Base-by-base conservation (phyloP, 1,140 invertebrate genomes). In the Drosophila kohkoa region DNA sequence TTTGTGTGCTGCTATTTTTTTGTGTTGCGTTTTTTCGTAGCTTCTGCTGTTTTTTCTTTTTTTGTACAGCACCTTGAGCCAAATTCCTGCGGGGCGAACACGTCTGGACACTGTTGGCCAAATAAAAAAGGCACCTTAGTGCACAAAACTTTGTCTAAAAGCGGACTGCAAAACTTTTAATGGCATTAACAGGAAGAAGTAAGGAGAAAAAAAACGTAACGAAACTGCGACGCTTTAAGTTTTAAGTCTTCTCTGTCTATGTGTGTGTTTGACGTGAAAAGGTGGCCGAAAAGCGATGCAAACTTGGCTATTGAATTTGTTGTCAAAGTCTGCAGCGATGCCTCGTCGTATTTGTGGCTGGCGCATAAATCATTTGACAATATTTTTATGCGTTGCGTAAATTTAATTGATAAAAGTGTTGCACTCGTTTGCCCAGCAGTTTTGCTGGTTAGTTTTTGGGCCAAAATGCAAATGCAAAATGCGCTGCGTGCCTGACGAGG, bases 91-190 rank as follows among this genome's bases (percentile, higher is more conserved):
- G 78, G 83, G 90, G 75, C 76, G 35, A 82, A 89, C 85, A 89
- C 85, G 85, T 89, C 80, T 79, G 71, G 83, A 79, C 80, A 72
- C 62, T 67, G 73, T 65, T 43, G 70, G 81, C 85, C 78, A 89
- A 89, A 81, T 89, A 89, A 89, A 83, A 87, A 89, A 70, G 79
- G 73, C 85, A 89, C 85, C 85, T 89, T 89, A 79, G 76, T 77
- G 80, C 75, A 46, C 11, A 51, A 79, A 87, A 88, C 80, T 87
- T 87, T 82, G 72, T 52, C 79, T 45, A 58, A 73, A 78, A 75
- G 78, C 82, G 70, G 75, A 48, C 68, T 73, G 75, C 77, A 81
- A 91, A 25, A 86, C 76, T 91, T 91, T 91, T 91, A 91, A 91
- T 91, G 83, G 80, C 81, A 90, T 91, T 90, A 91, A 20, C 52